Evolutionary conservation across 2,113 vertebrate genomes (phyloP), one percentile per base, ranked within the genome.

Genomic region (Azemiops feae): DNA sequence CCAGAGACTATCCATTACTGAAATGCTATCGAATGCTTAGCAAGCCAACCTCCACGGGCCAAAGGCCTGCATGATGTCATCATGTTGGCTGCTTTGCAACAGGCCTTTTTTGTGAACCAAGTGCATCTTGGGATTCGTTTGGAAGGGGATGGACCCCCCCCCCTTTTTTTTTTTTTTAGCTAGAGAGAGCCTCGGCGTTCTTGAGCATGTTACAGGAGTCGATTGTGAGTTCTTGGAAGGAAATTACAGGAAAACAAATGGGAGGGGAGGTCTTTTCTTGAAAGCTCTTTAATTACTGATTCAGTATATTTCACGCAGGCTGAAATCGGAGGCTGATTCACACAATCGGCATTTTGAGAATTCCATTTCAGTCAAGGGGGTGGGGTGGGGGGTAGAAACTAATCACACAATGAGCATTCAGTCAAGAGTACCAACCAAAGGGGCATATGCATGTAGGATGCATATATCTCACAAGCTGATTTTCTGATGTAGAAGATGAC

Each of bases 1-100:
- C 92, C 92, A 93, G 85, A 53, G 90, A 85, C 45, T 57, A 93
- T 90, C 85, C 89, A 93, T 93, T 93, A 93, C 92, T 87, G 89
- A 90, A 90, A 93, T 14, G 55, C 74, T 90, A 90, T 52, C 64
- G 25, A 90, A 90, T 87, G 89, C 81, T 64, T 89, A 85, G 89
- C 55, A 27, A 90, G 92, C 89, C 89, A 93, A 93, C n/a, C 52
- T 90, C 92, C 53, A 34, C 8, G 9, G 81, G 92, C 81, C 89
- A 90, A 86, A 93, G 81, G 60, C 45, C 55, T 87, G 53, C 90
- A 90, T 93, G 92, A 93, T 87, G 89, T 93, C 92, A 93, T 87
- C 89, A 93, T 30, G 25, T 85, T 93, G 92, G 81, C 81, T 64
- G 81, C 81, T 90, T 64, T 90, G 89, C 81, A 20, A 47, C 88